These are phyloP conservation scores for Heteromurus nitidus DNA, from an alignment of 2,888 invertebrate species.

Conservation along the genomic window DNA sequence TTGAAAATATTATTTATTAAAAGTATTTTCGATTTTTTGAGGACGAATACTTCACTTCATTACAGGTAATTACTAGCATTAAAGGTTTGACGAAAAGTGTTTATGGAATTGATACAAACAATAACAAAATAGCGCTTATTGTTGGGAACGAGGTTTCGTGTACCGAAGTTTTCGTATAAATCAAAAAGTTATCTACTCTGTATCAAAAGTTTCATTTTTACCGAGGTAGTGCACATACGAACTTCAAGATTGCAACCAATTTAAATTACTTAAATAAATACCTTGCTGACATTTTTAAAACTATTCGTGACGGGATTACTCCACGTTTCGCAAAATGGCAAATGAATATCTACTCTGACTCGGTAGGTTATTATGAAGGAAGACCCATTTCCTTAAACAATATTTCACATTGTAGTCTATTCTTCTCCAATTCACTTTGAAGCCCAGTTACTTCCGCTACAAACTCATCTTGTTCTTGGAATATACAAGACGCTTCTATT, in stretches of 20 bases:
- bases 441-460: constrained; percentile 22
- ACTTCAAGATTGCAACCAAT: not conserved
- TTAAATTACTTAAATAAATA: not conserved
- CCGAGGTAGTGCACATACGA: not conserved
- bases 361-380: not conserved
- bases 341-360: too few relatives aligned
- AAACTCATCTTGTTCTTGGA: not conserved
- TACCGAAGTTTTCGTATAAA: constrained; percentile 52
- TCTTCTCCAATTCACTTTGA: constrained; percentile 35
- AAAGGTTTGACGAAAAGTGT: constrained; percentile 79
- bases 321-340: too few relatives aligned
- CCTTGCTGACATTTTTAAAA: not conserved
- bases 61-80: constrained; percentile 79
- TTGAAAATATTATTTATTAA: not conserved
- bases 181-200: not conserved
- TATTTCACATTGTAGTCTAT: constrained; percentile 12
- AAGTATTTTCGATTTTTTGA: not conserved
- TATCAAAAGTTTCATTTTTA: not conserved
- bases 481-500: not conserved
- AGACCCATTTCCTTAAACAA: constrained; percentile 5
- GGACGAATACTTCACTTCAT: constrained; percentile 74
- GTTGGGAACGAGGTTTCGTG: constrained; percentile 48
- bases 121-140: constrained; percentile 34
- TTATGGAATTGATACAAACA: constrained; percentile 77
- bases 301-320: too few relatives aligned